Evolutionary conservation across 2,113 vertebrate genomes (phyloP), one percentile per base, ranked within the genome.

Genomic region (Cranoglanis bouderius): DNA sequence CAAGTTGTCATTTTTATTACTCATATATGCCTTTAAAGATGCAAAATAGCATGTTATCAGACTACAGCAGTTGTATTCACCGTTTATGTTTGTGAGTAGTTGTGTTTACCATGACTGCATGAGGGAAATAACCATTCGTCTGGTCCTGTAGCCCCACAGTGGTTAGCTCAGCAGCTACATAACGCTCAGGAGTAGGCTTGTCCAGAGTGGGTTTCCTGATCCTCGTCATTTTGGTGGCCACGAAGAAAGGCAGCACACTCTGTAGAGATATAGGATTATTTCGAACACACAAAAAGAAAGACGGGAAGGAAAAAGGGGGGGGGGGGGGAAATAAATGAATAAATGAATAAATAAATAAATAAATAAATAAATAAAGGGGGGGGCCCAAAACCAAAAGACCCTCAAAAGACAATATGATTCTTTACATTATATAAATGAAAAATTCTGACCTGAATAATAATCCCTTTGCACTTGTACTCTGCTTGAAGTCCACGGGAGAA

Each of bases 371-470:
- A n/a, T n/a, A n/a, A n/a, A n/a, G n/a, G n/a, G n/a, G n/a, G n/a
- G n/a, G n/a, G n/a, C n/a, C n/a, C n/a, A 46, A 46, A 46, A 55
- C 10, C n/a, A 72, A 55, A 72, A 43, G 0, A 18, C 19, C 3
- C 3, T 46, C 0, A 38, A 75, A 75, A 29, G 4, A 26, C 32
- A 35, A 80, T 8, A 13, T 18, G 51, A n/a, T n/a, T n/a, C 38
- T 32, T 59, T 12, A 49, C 9, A 57, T 18, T 19, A 78, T 19
- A n/a, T 53, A 78, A n/a, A 38, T n/a, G 51, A 80, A 70, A 65
- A 29, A 29, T 14, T 53, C 93, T 96, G 93, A 99, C 98, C 97
- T 99, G 98, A 91, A 99, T 96, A 89, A 98, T 96, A 94, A 99
- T 94, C 85, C 98, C 98, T 92, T 97, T 97, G 91, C 94, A 95